Conservation (phyloP, 2,113 vertebrate species). For the Crotalus viridis region DNA sequence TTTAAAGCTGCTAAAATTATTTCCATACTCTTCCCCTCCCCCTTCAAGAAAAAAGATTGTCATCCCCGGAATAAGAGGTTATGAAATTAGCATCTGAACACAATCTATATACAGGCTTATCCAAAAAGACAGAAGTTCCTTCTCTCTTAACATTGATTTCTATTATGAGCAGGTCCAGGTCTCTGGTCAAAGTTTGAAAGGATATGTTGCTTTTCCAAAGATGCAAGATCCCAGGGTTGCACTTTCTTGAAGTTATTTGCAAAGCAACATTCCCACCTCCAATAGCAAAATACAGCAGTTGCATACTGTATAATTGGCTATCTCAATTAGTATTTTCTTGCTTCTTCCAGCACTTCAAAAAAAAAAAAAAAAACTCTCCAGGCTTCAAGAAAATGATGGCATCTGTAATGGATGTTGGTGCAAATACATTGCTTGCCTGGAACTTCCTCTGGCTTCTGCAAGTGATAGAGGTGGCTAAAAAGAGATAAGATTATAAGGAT, state of each 20-base stretch:
- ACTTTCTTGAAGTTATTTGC: neutral
- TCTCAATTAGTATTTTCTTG: neutral
- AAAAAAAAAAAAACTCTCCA: neutral
- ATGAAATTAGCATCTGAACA: neutral
- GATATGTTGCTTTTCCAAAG: neutral
- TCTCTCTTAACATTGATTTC: neutral
- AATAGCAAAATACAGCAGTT: neutral
- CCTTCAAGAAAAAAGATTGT: too few relatives aligned
- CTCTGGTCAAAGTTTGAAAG: neutral
- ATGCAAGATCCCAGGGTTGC: neutral
- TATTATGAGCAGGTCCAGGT: neutral
- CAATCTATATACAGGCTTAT: neutral
- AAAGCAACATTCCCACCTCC: neutral
- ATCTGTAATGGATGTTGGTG: neutral
- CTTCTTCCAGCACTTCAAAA: neutral
- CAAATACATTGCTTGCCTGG: neutral
- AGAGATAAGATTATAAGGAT: neutral
- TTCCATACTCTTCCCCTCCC: too few relatives aligned
- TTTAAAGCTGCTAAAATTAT: neutral
- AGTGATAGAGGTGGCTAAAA: neutral
- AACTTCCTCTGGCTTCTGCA: neutral
- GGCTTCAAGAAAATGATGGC: neutral
- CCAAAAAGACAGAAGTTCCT: neutral
- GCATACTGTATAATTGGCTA: neutral
- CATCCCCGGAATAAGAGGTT: neutral